Conservation (phyloP, 2,888 invertebrate genomes). For the Chrysopilus asiliformis region DNA sequence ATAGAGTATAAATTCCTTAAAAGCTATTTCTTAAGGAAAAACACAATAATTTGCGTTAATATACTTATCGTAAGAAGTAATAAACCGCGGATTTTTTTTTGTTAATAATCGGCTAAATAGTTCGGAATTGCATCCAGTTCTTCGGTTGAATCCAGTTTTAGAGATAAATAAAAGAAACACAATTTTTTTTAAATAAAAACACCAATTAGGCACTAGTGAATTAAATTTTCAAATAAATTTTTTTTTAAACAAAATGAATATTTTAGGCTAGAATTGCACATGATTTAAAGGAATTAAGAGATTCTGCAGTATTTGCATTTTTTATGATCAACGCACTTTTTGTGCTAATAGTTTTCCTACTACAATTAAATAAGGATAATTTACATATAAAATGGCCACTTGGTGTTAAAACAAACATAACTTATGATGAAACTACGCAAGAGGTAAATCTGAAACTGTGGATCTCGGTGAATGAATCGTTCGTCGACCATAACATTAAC, state of each 20-base stretch:
- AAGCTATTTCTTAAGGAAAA: too few species aligned
- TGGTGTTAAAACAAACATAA: constrained; percentile 86
- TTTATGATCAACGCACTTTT: constrained; percentile 98
- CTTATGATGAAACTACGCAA: constrained; percentile 77
- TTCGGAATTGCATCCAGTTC: too few species aligned
- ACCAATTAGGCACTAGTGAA: background rate
- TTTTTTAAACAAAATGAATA: constrained; percentile 25
- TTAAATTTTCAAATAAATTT: background rate
- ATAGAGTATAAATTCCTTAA: too few species aligned
- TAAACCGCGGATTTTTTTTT: too few species aligned
- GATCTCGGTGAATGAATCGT: constrained; percentile 19
- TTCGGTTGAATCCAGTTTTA: too few species aligned
- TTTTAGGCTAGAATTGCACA: constrained; percentile 80
- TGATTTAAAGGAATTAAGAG: constrained; percentile 87
- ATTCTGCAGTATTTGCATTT: constrained; percentile 91
- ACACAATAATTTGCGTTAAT: too few species aligned
- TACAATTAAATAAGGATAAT: constrained; percentile 95
- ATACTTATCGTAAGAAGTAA: too few species aligned
- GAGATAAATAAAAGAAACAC: too few species aligned
- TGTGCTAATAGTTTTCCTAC: constrained; percentile 94
- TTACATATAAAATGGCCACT: constrained; percentile 94
- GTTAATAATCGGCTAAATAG: too few species aligned
- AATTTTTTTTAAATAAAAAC: too few species aligned
- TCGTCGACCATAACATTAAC: constrained; percentile 21
- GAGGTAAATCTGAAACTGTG: constrained; percentile 55